phyloP scores from a whole-genome alignment of 2,113 vertebrate genomes.

The Thunnus thynnus region DNA sequence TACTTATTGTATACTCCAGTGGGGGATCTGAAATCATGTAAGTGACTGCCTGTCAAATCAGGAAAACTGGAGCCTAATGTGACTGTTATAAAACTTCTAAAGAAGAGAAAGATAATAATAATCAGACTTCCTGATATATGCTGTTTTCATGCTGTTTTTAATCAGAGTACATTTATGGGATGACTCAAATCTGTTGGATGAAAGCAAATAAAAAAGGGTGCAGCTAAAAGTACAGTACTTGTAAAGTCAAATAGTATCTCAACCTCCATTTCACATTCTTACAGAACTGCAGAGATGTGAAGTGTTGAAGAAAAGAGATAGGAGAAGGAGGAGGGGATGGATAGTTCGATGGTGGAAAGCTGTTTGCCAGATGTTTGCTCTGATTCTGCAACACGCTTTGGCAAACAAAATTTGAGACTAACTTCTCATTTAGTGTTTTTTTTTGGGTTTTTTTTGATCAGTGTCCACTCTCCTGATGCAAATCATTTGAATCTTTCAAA shows the following conservation, averaged over 20 bases:
- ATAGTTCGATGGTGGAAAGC: slow-evolving; percentile 39
- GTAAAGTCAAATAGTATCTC: neutral
- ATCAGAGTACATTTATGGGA: slow-evolving; percentile 14
- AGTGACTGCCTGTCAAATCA: slow-evolving; percentile 37
- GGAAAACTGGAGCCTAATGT: slow-evolving; percentile 39
- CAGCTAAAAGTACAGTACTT: neutral
- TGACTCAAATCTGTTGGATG: slow-evolving; percentile 2
- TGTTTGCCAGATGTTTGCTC: slow-evolving; percentile 77
- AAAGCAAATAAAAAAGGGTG: slow-evolving; percentile 27
- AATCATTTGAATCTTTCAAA: slow-evolving; percentile 17
- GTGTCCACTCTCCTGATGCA: slow-evolving; percentile 28
- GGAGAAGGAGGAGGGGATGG: neutral
- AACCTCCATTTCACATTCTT: neutral
- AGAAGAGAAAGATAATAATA: slow-evolving; percentile 2
- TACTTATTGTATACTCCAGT: neutral
- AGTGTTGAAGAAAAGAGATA: neutral
- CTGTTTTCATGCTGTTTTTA: neutral
- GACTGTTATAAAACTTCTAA: slow-evolving; percentile 32
- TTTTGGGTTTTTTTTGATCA: slow-evolving; percentile 30
- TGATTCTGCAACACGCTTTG: slow-evolving; percentile 46
- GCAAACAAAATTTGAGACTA: slow-evolving; percentile 45
- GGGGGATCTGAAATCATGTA: slow-evolving; percentile 21
- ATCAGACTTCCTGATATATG: slow-evolving; percentile 12
- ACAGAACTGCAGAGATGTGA: slow-evolving; percentile 1
- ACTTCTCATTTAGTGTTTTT: slow-evolving; percentile 42